A percentile compares a stretch with the other conserved stretches of the same genome.
Conservation (phyloP, 2,797 vertebrate species). For the Enteromius unitaeniatus region DNA sequence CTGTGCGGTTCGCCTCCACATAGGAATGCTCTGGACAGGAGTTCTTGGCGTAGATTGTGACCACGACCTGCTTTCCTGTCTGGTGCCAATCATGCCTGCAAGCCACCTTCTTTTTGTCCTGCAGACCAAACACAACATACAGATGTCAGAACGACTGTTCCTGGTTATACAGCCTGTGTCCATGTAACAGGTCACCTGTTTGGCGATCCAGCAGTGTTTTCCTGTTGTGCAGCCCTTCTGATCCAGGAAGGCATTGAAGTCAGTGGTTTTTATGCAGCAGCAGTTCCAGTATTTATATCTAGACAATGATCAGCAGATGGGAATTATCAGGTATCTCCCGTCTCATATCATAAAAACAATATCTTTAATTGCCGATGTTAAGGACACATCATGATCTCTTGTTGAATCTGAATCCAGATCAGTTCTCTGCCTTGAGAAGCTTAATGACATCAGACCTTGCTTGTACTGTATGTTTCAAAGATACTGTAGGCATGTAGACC, state of each 20-base stretch:
- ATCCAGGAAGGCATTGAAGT: constrained; percentile 91
- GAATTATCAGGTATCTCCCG: neutral
- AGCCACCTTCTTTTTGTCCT: constrained; percentile 82
- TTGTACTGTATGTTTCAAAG: neutral
- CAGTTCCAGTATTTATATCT: constrained; percentile 98
- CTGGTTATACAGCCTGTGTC: neutral
- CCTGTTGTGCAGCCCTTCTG: constrained; percentile 89
- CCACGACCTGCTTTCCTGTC: constrained; percentile 83
- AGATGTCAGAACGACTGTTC: neutral
- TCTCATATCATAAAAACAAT: neutral
- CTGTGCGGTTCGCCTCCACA: constrained; percentile 85
- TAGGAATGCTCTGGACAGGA: constrained; percentile 79
- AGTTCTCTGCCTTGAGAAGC: neutral
- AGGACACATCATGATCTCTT: neutral
- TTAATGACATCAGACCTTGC: neutral
- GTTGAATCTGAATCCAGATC: neutral
- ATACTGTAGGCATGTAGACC: neutral
- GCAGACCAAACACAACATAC: constrained; percentile 15
- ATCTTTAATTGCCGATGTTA: neutral
- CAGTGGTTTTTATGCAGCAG: constrained; percentile 87
- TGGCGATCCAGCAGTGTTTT: constrained; percentile 85
- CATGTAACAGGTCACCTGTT: constrained; percentile 71
- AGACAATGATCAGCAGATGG: neutral
- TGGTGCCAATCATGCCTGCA: constrained; percentile 97
- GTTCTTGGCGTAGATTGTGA: constrained; percentile 91